Evolutionary conservation across 2,888 invertebrate genomes (phyloP), one percentile per base, ranked within the genome.

Genomic region (Elysia crispata): DNA sequence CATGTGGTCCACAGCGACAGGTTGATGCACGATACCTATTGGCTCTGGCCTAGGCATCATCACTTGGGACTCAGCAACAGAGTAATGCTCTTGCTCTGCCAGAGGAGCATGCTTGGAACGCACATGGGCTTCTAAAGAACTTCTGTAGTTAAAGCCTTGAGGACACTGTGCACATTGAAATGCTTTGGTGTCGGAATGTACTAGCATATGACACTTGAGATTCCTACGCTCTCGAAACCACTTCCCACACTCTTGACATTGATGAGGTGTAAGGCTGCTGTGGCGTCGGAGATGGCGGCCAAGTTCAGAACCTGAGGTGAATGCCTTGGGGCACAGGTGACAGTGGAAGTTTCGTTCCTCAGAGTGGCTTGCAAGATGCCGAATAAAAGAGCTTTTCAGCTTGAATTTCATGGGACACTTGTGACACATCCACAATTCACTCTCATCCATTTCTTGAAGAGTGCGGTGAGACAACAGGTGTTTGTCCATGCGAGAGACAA

Each of bases 221-320:
- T 72, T 80, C 1, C 70, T 54, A n/a, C 25, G 64, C 28, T 76
- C 72, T 28, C 74, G 75, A 57, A 64, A 79, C n/a, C 64, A 57
- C 49, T 80, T 80, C 23, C 80, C 80, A 76, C 80, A 80, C 11
- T 76, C 76, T 18, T 80, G 76, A 64, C 80, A 80, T 60, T 60
- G 67, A 62, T 70, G 72, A 0, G 76, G 80, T 50, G 33, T 69
- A n/a, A 76, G 25, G 0, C 72, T 67, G n/a, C 72, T 50, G 49
- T 80, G 80, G 23, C 72, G 67, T 5, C 64, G 54, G 23, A 80
- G 18, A 33, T 80, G 80, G 31, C 72, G 69, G n/a, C 72, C 50
- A 13, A 80, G 31, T 8, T 60, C 80, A 30, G 76, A 76, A 50
- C 76, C 50, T 23, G 69, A 50, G 13, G 80, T 72, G 75, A 80